A percentile compares a stretch with the other conserved stretches of the same genome.
Conservation (phyloP, 2,797 vertebrate genomes). For the Brotula barbata region DNA sequence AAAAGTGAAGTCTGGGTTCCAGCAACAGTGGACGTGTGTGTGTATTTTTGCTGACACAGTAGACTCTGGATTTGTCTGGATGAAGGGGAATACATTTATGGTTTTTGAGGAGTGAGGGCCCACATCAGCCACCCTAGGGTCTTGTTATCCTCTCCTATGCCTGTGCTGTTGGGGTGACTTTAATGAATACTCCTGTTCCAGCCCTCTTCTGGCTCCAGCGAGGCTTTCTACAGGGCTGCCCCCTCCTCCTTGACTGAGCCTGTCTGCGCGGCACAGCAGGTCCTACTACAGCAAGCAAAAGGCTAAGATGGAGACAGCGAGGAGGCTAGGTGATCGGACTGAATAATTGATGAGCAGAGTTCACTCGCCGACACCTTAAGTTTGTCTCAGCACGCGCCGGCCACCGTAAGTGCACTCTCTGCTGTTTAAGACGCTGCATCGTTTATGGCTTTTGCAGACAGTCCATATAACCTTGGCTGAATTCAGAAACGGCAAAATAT, state of each 20-base stretch:
- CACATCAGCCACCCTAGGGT: constrained; percentile 79
- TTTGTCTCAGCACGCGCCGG: constrained; percentile 57
- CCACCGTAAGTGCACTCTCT: constrained; percentile 38
- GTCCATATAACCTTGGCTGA: too few species aligned
- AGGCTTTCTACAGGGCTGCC: constrained; percentile 69
- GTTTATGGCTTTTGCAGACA: constrained; percentile 38
- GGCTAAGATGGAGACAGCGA: constrained; percentile 61
- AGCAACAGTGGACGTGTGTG: constrained; percentile 29
- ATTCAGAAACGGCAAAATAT: too few species aligned
- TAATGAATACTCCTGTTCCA: constrained; percentile 81
- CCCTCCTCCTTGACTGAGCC: constrained; percentile 30
- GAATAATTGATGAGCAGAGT: constrained; percentile 80
- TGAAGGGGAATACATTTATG: constrained; percentile 79
- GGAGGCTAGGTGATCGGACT: constrained; percentile 71
- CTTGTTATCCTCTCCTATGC: constrained; percentile 82
- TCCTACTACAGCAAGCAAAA: constrained; percentile 60
- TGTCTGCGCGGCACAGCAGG: constrained; percentile 48
- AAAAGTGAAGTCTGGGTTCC: constrained; percentile 42
- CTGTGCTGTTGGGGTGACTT: constrained; percentile 75
- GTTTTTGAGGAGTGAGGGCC: constrained; percentile 72
- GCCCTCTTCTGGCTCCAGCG: constrained; percentile 74
- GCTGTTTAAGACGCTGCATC: constrained; percentile 4
- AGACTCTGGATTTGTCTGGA: constrained; percentile 72
- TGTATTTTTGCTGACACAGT: constrained; percentile 73
- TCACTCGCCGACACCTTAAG: constrained; percentile 66